Base-by-base conservation (phyloP, 2,888 invertebrate species). In the Panopea generosa region DNA sequence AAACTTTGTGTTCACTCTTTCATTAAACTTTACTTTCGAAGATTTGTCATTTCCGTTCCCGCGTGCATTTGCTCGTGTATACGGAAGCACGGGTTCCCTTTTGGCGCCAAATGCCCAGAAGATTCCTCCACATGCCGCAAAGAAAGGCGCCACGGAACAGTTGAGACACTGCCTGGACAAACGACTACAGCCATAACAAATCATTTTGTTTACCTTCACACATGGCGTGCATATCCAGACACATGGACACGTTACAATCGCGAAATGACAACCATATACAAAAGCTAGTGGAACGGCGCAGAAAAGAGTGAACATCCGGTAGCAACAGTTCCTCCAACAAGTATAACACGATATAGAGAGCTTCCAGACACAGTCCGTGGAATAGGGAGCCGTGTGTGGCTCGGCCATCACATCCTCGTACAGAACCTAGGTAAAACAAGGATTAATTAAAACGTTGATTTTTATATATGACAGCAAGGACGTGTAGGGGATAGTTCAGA, bases 341-440 rank as follows among this genome's bases (percentile, higher is more conserved):
- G 40, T 71, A 38, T 71, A 76, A 24, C 76, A 76, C 11, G 9
- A 7, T 7, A 27, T n/a, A 7, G 59, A 40, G n/a, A 47, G 50
- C 1, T 24, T 22, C 76, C 76, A 76, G 20, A 70, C 56, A 52
- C 67, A 61, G 27, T 56, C 66, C 2, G 20, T 1, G 33, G 33
- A 33, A 33, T 33, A 11, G 33, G 11, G 6, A 11, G 4, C 6
- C 6, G 76, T 61, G 43, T 45, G 38, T 14, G 53, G 22, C 55
- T 76, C 76, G 0, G 61, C 76, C 2, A 76, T 24, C 14, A 76
- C 70, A 20, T 76, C 76, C 27, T 76, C 76, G 53, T 70, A 76
- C 43, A 66, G 61, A 11, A 67, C 33, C 76, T 47, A 9, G 40
- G 40, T 40, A 40, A 40, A 40, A 40, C 40, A 40, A 40, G 14